Conservation (phyloP, 2,797 vertebrate genomes). For the Huso huso region DNA sequence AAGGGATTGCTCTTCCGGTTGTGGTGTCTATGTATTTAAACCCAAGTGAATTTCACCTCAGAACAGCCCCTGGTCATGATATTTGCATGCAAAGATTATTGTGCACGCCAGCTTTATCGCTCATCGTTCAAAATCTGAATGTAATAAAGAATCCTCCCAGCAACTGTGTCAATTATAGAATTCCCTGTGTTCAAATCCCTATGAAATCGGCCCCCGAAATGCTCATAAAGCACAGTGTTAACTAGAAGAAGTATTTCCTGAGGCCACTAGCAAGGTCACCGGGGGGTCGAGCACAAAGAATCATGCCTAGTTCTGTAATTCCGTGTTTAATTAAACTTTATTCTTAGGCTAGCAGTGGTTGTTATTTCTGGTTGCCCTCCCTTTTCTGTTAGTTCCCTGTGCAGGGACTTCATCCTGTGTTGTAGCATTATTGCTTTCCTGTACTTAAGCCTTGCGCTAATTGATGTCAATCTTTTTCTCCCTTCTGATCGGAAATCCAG, state of each 20-base stretch:
- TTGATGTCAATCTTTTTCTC: slow-evolving; percentile 1
- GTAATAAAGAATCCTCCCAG: slow-evolving; percentile 53
- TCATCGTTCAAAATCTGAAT: slow-evolving; percentile 35
- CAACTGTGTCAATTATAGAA: slow-evolving; percentile 47
- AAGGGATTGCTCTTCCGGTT: too few species aligned
- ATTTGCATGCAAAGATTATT: too few species aligned
- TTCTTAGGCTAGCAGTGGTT: slow-evolving; percentile 30
- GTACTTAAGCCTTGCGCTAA: not conserved
- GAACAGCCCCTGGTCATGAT: too few species aligned
- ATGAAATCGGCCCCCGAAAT: slow-evolving; percentile 52
- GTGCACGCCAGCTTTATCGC: too few species aligned
- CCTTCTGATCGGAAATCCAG: not conserved
- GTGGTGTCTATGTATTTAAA: too few species aligned
- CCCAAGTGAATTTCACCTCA: too few species aligned
- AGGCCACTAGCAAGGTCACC: slow-evolving; percentile 41
- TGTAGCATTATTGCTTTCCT: slow-evolving; percentile 16
- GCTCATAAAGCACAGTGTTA: slow-evolving; percentile 51
- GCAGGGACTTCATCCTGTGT: slow-evolving; percentile 12
- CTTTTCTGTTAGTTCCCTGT: slow-evolving; percentile 21
- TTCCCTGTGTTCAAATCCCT: slow-evolving; percentile 63
- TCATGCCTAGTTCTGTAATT: slow-evolving; percentile 52
- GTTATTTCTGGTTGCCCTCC: slow-evolving; percentile 30
- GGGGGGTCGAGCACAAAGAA: slow-evolving; percentile 57
- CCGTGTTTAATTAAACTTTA: slow-evolving; percentile 52
- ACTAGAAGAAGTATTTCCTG: slow-evolving; percentile 66